Conservation (phyloP, 2,113 vertebrate genomes). For the Saguinus imperator region DNA sequence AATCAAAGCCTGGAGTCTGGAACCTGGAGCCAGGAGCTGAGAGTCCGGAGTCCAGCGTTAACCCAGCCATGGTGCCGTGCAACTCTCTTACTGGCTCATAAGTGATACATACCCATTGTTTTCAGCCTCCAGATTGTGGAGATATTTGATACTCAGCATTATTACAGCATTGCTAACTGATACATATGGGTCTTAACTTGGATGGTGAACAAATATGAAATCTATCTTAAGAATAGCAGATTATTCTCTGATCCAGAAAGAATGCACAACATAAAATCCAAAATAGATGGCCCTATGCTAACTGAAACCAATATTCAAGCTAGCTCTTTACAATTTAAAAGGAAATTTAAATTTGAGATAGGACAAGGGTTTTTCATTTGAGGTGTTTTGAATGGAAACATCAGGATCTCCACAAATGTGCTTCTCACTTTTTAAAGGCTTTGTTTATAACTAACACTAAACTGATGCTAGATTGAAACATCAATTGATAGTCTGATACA, state of each 20-base stretch:
- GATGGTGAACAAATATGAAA: rapidly evolving
- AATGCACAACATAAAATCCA: not conserved
- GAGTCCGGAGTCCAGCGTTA: not conserved
- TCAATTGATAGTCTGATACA: rapidly evolving
- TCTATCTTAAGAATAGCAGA: rapidly evolving
- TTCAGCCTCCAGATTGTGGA: not conserved
- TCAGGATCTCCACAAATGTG: not conserved
- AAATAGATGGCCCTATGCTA: rapidly evolving
- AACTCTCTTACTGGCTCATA: not conserved
- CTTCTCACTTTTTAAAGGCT: not conserved
- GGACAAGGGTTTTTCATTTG: rapidly evolving
- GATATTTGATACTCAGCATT: not conserved
- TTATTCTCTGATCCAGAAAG: not conserved
- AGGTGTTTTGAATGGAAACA: not conserved
- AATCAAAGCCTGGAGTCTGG: not conserved
- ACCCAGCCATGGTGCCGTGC: rapidly evolving
- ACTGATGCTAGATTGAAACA: rapidly evolving
- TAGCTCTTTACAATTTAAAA: rapidly evolving
- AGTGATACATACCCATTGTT: rapidly evolving
- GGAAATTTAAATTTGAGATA: not conserved
- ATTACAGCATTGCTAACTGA: not conserved
- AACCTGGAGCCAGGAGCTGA: not conserved
- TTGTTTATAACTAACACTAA: not conserved
- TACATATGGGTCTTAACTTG: not conserved
- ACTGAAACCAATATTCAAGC: not conserved